Evolutionary conservation across 2,113 vertebrate genomes (phyloP), one percentile per base, ranked within the genome.

Genomic region (Pterocles burchelli): DNA sequence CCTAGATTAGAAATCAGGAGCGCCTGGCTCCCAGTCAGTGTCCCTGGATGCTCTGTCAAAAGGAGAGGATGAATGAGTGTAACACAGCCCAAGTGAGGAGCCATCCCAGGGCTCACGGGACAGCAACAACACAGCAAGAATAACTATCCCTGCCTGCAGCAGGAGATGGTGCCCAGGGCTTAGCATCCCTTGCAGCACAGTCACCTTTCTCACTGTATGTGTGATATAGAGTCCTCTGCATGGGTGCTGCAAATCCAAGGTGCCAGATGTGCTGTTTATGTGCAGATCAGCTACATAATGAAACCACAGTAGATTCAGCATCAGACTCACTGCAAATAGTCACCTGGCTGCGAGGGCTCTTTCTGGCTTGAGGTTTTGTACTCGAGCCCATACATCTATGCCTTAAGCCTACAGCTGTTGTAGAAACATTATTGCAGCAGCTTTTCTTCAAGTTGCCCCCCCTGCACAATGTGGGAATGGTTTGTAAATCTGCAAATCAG

Each of bases 121-220:
- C 65, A 82, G 73, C 24, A 67, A 52, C 43, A 72, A 34, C 34
- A 65, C 31, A 87, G n/a, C 21, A 85, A 51, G 28, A 67, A 10
- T 63, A 74, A 78, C 43, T 61, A 8, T 55, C 89, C 33, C 14
- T 67, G 48, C 5, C 19, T 59, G 34, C 43, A 79, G 74, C 48
- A 31, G 41, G 9, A 46, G 28, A 90, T 26, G 0, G 1, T 16
- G 29, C 7, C 17, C 66, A 38, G 54, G 20, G 46, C 43, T 87
- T 10, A 2, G 43, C 46, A 46, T 2, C 52, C 34, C 48, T 51
- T 51, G 43, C 62, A 83, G 62, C 3, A 8, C 55, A 71, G 55
- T 66, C 10, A 8, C 45, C 25, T 59, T 68, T 80, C 66, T 76
- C 6, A 1, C 41, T n/a, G 33, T 26, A 33, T 1, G 0, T 0